phyloP scores from a whole-genome alignment of 2,888 invertebrate species.

The Carterocephalus palaemon region DNA sequence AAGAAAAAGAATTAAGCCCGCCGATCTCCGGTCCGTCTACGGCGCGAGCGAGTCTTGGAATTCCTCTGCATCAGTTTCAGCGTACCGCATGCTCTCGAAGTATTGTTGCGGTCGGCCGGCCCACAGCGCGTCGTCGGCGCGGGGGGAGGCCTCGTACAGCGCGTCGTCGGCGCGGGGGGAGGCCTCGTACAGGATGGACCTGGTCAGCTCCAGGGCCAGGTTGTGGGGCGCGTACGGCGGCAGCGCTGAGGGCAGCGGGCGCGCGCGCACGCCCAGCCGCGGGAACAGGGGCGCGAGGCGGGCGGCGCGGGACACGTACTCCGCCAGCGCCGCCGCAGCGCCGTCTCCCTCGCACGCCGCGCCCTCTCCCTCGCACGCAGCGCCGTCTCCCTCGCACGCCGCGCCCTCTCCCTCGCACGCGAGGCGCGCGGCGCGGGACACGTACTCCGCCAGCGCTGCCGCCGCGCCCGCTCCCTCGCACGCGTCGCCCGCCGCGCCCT shows the following conservation, averaged over 20 bases:
- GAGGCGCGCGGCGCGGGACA: constrained; percentile 56
- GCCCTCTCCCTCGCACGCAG: too few relatives aligned
- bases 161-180: constrained; percentile 51
- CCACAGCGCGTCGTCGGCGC: constrained; percentile 76
- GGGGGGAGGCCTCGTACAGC: constrained; percentile 36
- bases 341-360: constrained; percentile 25
- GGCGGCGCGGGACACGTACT: constrained; percentile 61
- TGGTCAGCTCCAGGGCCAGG: constrained; percentile 53
- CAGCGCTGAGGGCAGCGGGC: constrained; percentile 40
- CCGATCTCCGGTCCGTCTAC: too few relatives aligned
- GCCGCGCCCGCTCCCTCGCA: constrained; percentile 29
- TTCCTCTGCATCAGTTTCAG: constrained; percentile 39
- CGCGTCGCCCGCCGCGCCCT: constrained; percentile 37
- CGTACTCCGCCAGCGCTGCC: constrained; percentile 57
- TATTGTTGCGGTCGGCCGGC: constrained; percentile 74
- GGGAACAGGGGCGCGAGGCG: constrained; percentile 56
- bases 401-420: constrained; percentile 39
- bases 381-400: constrained; percentile 38
- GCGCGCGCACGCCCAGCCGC: constrained; percentile 34
- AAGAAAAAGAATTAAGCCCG: too few relatives aligned
- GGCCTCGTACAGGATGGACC: constrained; percentile 56
- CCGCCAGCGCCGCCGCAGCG: constrained; percentile 44
- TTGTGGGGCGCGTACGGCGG: constrained; percentile 57
- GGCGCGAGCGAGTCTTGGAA: constrained; percentile 63
- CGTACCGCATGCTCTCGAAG: constrained; percentile 84